Percentiles rank a stretch among this genome's conserved stretches.
phyloP scores from a whole-genome alignment of 2,888 invertebrate species.

The Micoletzkya japonica region DNA sequence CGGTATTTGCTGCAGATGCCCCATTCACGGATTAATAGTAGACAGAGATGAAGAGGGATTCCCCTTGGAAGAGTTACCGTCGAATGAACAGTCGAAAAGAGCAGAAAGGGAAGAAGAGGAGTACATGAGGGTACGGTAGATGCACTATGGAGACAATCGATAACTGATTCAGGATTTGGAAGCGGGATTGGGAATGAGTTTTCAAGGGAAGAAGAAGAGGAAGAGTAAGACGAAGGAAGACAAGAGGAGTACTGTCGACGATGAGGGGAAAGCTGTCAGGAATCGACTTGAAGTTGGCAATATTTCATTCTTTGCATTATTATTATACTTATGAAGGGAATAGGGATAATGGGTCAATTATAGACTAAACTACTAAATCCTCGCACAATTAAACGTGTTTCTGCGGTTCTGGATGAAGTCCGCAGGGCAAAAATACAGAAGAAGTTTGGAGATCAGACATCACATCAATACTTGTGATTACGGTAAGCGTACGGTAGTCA shows the following conservation, averaged over 20 bases:
- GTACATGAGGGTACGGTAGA: conserved; percentile 26
- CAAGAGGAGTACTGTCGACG: conserved; percentile 21
- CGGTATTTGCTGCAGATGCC: conserved; percentile 39
- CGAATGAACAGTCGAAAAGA: not conserved
- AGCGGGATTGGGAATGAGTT: conserved; percentile 34
- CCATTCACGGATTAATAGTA: conserved; percentile 56
- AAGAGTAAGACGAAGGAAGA: conserved; percentile 32
- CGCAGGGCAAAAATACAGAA: conserved; percentile 38
- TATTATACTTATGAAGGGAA: not conserved
- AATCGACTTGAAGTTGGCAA: conserved; percentile 38
- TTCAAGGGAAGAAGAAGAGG: conserved; percentile 33
- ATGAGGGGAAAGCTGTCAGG: conserved; percentile 31
- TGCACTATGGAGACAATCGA: conserved; percentile 16
- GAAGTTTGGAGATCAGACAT: conserved; percentile 41
- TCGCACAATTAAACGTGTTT: conserved; percentile 48
- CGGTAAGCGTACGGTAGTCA: not conserved
- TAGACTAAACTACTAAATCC: conserved; percentile 57
- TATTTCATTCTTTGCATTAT: no score
- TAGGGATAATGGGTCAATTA: not conserved
- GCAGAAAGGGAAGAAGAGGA: conserved; percentile 35
- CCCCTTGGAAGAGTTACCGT: conserved; percentile 36
- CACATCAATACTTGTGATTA: conserved; percentile 31
- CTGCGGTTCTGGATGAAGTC: conserved; percentile 49
- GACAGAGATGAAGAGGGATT: conserved; percentile 52
- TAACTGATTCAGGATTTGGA: conserved; percentile 42